Base-by-base conservation (phyloP, 2,113 vertebrate species). In the Diphyllodes magnificus region DNA sequence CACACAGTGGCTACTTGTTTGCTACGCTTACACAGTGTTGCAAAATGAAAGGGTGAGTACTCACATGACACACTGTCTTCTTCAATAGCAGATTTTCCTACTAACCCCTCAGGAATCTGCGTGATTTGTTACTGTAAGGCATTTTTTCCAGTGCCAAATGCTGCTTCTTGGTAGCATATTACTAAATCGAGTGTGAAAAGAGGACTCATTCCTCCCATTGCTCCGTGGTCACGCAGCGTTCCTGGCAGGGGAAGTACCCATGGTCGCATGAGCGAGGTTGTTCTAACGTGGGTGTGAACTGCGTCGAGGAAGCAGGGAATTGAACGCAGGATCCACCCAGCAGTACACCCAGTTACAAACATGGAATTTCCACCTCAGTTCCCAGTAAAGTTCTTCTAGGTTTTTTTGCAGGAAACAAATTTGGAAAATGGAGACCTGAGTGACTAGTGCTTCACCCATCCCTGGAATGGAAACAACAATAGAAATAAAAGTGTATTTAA, bases 191-290 rank as follows among this genome's bases (percentile, higher is more conserved):
- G 35, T 2, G 24, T 81, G 85, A 86, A 56, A 37, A 53, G 82
- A 80, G 30, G 28, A 22, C 50, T 91, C 87, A 88, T 95, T 94
- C 71, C 28, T 94, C 19, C 66, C 87, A 37, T 90, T 97, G 50
- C 68, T 72, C 30, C 3, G 1, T 17, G 63, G 63, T 70, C 92
- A 90, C 13, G 0, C 22, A 35, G 31, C 1, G 2, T 92, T 94
- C 89, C 86, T 63, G 6, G 56, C 68, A 63, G 44, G 18, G 42
- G 40, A 68, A 54, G 37, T 13, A 23, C 51, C 44, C 64, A 54
- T 0, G 1, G 39, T 51, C 10, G 61, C 15, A 14, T 17, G 82
- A 80, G 40, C 1, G 7, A 82, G 42, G n/a, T 0, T 76, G 63
- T 76, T 56, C 45, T 90, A 30, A 87, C 1, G 1, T 28, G 76